Evolutionary conservation across 2,113 vertebrate species (phyloP).

Genomic region (Gyps fulvus): DNA sequence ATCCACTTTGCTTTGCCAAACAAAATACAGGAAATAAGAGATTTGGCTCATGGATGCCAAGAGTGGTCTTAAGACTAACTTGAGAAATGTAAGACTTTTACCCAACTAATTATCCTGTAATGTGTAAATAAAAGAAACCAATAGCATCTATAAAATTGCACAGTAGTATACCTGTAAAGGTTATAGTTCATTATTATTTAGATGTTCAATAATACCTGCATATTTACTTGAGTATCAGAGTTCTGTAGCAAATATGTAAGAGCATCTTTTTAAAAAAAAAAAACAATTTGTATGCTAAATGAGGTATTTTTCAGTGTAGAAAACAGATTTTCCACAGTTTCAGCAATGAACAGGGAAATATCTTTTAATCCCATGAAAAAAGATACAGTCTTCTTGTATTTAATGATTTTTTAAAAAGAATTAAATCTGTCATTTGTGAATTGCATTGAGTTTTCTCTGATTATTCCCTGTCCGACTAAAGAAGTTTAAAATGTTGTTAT

Average conservation of each 20-base stretch:
- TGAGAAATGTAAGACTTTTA: not conserved
- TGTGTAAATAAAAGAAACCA: not conserved
- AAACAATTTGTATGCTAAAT: not conserved
- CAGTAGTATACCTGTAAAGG: not conserved
- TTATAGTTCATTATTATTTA: not conserved
- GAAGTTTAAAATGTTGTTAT: not conserved
- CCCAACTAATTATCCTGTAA: not conserved
- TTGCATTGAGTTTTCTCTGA: not conserved
- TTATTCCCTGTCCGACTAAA: not conserved
- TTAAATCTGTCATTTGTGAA: not conserved
- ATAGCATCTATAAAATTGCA: not conserved
- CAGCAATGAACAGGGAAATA: not conserved
- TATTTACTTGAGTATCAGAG: not conserved
- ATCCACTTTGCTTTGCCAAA: not conserved
- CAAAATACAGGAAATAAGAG: not conserved
- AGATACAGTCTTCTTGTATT: not conserved
- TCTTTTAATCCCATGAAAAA: not conserved
- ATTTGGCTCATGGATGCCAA: not conserved
- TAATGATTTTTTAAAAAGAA: not conserved
- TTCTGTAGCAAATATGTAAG: not conserved
- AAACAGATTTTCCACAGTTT: not conserved
- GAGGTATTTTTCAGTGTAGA: not conserved
- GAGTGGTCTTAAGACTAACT: not conserved
- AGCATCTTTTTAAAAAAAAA: not conserved
- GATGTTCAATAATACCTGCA: not conserved